Conservation (phyloP, 1,140 invertebrate species). For the Tribolium madens region DNA sequence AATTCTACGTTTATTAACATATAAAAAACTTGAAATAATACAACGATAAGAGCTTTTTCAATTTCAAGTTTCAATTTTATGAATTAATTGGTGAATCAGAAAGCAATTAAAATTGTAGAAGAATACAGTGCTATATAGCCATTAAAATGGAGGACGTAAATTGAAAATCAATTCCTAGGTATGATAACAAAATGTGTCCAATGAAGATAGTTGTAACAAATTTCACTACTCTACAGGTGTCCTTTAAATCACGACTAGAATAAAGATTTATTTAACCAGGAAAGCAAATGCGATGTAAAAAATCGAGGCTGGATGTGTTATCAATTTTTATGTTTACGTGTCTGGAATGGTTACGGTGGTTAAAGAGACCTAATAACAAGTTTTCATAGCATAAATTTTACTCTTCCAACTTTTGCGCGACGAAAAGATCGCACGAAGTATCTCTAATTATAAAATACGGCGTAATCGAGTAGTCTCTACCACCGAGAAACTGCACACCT, state of each 20-base stretch:
- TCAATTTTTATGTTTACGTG: not conserved
- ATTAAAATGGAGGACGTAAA: not conserved
- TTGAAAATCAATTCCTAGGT: not conserved
- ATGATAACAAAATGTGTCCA: not conserved
- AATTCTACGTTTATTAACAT: not conserved
- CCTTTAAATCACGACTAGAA: not conserved
- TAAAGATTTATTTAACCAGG: not conserved
- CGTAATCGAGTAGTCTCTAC: not conserved
- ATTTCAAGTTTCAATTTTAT: not conserved
- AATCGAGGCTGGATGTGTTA: not conserved
- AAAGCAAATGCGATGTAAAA: not conserved
- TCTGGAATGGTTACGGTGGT: not conserved
- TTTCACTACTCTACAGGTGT: not conserved
- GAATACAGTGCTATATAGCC: not conserved
- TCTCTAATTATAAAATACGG: conserved; percentile 17
- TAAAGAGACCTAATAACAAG: not conserved
- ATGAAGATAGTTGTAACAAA: not conserved
- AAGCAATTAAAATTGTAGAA: not conserved
- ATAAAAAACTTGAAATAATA: not conserved
- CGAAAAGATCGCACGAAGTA: not conserved
- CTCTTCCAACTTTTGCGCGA: not conserved
- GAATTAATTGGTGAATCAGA: not conserved
- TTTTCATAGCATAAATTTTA: not conserved
- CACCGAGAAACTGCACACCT: conserved; percentile 8
- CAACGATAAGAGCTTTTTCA: not conserved